phyloP scores from a whole-genome alignment of 2,797 vertebrate genomes.

The Falco naumanni region DNA sequence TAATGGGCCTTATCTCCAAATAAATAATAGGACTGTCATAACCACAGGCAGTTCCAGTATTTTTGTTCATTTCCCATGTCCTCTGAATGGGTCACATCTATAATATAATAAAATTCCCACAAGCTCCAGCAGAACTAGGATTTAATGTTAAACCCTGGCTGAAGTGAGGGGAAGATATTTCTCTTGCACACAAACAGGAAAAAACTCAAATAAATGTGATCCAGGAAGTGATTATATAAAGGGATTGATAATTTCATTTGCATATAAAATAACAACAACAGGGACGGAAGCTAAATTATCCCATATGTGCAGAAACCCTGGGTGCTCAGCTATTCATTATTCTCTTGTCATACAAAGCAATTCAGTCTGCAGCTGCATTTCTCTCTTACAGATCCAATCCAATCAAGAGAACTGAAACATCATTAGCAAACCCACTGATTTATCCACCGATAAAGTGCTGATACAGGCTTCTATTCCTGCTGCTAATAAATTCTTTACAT shows the following conservation, averaged over 20 bases:
- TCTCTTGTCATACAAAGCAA: slow-evolving; percentile 52
- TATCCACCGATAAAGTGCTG: slow-evolving; percentile 59
- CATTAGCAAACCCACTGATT: slow-evolving; percentile 59
- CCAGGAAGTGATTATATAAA: slow-evolving; percentile 47
- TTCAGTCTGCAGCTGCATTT: slow-evolving; percentile 67
- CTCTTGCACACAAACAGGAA: not conserved
- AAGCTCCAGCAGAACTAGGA: not conserved
- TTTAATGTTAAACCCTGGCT: slow-evolving; percentile 12
- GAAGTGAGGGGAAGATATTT: slow-evolving; percentile 8
- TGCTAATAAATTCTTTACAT: slow-evolving; percentile 52
- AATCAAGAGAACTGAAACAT: slow-evolving; percentile 60
- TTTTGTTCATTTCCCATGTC: not conserved
- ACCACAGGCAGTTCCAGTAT: slow-evolving; percentile 14
- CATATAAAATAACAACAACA: slow-evolving; percentile 60
- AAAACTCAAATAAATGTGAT: slow-evolving; percentile 45
- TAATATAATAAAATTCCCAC: not conserved
- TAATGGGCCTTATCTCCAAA: slow-evolving; percentile 21
- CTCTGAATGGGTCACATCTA: not conserved
- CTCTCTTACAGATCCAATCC: slow-evolving; percentile 60
- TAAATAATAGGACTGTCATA: slow-evolving; percentile 6
- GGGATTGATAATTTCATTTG: slow-evolving; percentile 53
- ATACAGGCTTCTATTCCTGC: slow-evolving; percentile 44
- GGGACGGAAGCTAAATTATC: slow-evolving; percentile 37
- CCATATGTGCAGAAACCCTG: slow-evolving; percentile 25
- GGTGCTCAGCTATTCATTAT: slow-evolving; percentile 44